Conservation (phyloP, 2,888 invertebrate species). For the Tolmerus cingulatus region DNA sequence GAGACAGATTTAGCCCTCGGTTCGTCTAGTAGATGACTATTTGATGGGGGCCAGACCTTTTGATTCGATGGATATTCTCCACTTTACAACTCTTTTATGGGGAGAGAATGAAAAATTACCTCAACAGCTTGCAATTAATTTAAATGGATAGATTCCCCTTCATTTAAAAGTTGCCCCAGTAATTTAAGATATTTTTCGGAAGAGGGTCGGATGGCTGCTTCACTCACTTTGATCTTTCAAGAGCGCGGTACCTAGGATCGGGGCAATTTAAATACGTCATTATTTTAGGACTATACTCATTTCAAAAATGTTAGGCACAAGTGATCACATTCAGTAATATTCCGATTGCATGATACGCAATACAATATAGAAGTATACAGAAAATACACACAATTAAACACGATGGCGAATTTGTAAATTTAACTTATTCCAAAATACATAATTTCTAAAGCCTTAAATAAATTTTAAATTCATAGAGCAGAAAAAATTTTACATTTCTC, state of each 20-base stretch:
- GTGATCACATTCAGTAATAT: neutral
- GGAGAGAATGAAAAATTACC: slow-evolving; percentile 36
- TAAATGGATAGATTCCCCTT: slow-evolving; percentile 39
- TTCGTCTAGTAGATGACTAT: slow-evolving; percentile 27
- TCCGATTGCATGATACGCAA: neutral
- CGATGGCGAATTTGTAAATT: too few relatives aligned
- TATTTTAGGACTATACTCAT: neutral
- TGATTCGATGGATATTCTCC: slow-evolving; percentile 29
- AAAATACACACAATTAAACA: too few relatives aligned
- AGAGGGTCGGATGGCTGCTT: neutral
- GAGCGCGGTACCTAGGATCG: neutral
- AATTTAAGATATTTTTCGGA: neutral
- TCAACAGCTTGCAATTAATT: slow-evolving; percentile 38
- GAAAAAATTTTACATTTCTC: too few relatives aligned
- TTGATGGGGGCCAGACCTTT: slow-evolving; percentile 30
- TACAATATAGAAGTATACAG: too few relatives aligned
- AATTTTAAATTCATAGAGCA: too few relatives aligned
- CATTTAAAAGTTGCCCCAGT: neutral
- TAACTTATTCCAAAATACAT: too few relatives aligned
- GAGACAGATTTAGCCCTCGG: slow-evolving; percentile 34
- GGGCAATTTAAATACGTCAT: neutral
- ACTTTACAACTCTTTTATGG: slow-evolving; percentile 40
- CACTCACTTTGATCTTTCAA: neutral
- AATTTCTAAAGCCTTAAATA: too few relatives aligned
- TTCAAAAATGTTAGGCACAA: neutral